Evolutionary conservation across 2,113 vertebrate genomes (phyloP).

Genomic region (Ceyx margarethae): DNA sequence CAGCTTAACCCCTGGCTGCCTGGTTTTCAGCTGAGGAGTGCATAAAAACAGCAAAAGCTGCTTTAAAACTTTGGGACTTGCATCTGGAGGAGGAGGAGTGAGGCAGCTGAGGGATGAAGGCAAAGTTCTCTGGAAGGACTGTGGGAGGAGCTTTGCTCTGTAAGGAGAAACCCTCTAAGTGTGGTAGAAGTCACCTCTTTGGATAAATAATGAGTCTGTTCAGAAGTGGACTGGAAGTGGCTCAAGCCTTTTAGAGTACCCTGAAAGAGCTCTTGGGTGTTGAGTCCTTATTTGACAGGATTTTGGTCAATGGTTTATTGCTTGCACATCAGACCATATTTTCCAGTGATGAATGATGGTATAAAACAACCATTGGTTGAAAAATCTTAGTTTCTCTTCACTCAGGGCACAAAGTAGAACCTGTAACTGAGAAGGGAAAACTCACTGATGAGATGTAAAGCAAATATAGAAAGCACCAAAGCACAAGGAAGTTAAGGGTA

Average conservation of each 20-base stretch:
- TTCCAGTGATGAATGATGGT: background rate
- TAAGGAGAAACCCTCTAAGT: background rate
- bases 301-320: background rate
- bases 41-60: background rate
- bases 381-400: background rate
- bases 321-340: background rate
- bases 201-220: background rate
- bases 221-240: background rate
- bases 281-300: background rate
- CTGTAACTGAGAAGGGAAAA: background rate
- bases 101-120: background rate
- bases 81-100: background rate
- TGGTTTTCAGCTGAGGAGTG: background rate
- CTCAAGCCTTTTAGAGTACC: background rate
- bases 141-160: rapidly evolving
- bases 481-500: background rate
- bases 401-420: background rate
- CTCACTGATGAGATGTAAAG: background rate
- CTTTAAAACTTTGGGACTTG: background rate
- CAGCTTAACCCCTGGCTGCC: slow-evolving; percentile 55
- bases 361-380: background rate
- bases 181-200: background rate
- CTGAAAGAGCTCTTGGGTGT: background rate
- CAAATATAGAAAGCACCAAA: background rate
- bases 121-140: background rate